Percentiles rank a stretch among this genome's conserved stretches.
These are phyloP conservation scores for Ganaspis brasiliensis DNA, from an alignment of 2,888 invertebrate genomes.

Conservation along the genomic window DNA sequence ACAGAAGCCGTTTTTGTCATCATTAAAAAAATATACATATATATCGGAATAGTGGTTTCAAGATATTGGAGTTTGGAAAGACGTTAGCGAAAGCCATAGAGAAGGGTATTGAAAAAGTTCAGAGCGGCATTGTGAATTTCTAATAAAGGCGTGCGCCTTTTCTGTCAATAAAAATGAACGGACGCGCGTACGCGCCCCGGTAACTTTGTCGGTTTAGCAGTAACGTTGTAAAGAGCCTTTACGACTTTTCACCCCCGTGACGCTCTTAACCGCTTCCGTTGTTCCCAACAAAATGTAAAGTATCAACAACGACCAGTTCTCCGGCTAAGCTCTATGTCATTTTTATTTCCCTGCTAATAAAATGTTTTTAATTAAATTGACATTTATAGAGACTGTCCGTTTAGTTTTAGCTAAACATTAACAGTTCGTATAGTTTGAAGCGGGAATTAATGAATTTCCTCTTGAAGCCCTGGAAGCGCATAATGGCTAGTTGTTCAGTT, in stretches of 20 bases:
- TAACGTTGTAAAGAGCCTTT: constrained; percentile 55
- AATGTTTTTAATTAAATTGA: constrained; percentile 81
- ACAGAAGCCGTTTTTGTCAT: too few relatives aligned
- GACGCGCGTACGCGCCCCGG: constrained; percentile 29
- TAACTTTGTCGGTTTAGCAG: constrained; percentile 54
- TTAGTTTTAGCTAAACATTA: too few relatives aligned
- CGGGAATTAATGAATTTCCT: constrained; percentile 29
- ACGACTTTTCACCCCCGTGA: constrained; percentile 51
- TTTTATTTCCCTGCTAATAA: constrained; percentile 1
- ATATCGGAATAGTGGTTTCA: too few relatives aligned
- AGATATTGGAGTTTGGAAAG: constrained; percentile 34
- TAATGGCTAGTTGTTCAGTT: constrained; percentile 57
- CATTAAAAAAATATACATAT: too few relatives aligned
- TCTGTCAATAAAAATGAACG: constrained; percentile 65
- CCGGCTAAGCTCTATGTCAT: neutral
- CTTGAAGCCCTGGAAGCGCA: constrained; percentile 20
- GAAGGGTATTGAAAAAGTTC: constrained; percentile 69
- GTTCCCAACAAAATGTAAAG: constrained; percentile 38
- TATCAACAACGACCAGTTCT: constrained; percentile 15
- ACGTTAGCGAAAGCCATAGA: constrained; percentile 46
- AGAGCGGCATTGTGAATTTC: constrained; percentile 62
- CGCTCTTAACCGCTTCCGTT: constrained; percentile 42
- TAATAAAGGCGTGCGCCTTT: constrained; percentile 64
- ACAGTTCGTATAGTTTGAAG: neutral
- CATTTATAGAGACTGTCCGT: constrained; percentile 80